Conservation (phyloP, 1,140 invertebrate genomes). For the Cepaea nemoralis region DNA sequence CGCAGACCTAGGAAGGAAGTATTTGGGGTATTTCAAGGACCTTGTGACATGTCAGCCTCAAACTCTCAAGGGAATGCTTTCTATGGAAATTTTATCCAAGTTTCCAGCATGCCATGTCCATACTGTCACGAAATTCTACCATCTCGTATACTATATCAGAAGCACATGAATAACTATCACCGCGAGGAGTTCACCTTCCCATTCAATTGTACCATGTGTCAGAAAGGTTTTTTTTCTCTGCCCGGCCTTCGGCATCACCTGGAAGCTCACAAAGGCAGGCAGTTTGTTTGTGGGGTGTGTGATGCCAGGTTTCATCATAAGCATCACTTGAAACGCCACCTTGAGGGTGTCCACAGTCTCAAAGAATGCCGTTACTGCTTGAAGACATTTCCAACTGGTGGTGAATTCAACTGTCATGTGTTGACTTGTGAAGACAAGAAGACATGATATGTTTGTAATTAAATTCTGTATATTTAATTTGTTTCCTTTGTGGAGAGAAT, state of each 20-base stretch:
- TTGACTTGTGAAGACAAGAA: conserved; percentile 7
- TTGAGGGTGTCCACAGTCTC: conserved; percentile 21
- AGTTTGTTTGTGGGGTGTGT: conserved; percentile 30
- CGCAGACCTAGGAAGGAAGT: background rate
- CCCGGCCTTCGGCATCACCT: conserved; percentile 26
- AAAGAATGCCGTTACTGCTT: conserved; percentile 24
- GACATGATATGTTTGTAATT: background rate
- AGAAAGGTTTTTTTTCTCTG: conserved; percentile 34
- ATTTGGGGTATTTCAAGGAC: background rate
- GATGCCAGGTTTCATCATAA: conserved; percentile 37
- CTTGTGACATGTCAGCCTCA: background rate
- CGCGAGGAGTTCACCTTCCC: conserved; percentile 24
- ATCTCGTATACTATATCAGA: conserved; percentile 30
- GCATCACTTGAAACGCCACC: conserved; percentile 27
- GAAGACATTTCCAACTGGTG: conserved; percentile 16
- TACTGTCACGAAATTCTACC: conserved; percentile 1
- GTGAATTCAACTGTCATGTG: conserved; percentile 17
- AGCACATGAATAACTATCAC: conserved; percentile 28
- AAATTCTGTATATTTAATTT: no score
- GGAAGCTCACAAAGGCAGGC: conserved; percentile 30
- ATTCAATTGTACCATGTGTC: conserved; percentile 33
- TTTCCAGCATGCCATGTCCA: background rate
- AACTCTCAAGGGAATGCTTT: background rate
- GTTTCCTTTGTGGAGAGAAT: no score
- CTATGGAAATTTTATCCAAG: background rate